These are phyloP conservation scores for Coenonympha arcania DNA, from an alignment of 2,888 invertebrate genomes.

Conservation along the genomic window DNA sequence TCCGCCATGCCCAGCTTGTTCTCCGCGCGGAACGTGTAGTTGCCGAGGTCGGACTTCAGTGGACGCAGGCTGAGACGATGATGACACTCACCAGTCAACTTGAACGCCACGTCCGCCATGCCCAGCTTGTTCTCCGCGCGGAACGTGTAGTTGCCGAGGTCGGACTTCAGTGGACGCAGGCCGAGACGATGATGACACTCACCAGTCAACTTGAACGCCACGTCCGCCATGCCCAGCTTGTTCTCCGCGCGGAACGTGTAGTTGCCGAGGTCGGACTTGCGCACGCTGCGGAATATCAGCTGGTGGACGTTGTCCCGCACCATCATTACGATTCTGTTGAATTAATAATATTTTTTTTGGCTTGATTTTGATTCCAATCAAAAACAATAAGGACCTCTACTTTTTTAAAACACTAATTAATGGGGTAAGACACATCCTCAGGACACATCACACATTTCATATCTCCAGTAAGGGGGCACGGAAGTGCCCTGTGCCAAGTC, in stretches of 20 bases:
- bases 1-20: conserved; percentile 83
- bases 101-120: conserved; percentile 79
- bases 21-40: conserved; percentile 84
- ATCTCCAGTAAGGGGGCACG: too few relatives aligned
- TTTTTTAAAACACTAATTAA: too few relatives aligned
- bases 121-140: conserved; percentile 83
- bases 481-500: too few relatives aligned
- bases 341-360: too few relatives aligned
- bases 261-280: conserved; percentile 80
- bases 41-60: conserved; percentile 82
- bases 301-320: conserved; percentile 74
- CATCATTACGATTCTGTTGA: conserved; percentile 64
- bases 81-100: conserved; percentile 77
- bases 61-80: conserved; percentile 67
- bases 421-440: too few relatives aligned
- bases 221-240: conserved; percentile 79
- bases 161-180: too few relatives aligned
- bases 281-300: conserved; percentile 79
- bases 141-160: conserved; percentile 86
- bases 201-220: conserved; percentile 83
- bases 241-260: conserved; percentile 87
- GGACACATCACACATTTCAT: too few relatives aligned
- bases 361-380: too few relatives aligned
- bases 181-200: conserved; percentile 21
- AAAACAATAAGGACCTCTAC: too few relatives aligned